Base-by-base conservation (phyloP, 2,888 invertebrate genomes). In the Crioceris asparagi region DNA sequence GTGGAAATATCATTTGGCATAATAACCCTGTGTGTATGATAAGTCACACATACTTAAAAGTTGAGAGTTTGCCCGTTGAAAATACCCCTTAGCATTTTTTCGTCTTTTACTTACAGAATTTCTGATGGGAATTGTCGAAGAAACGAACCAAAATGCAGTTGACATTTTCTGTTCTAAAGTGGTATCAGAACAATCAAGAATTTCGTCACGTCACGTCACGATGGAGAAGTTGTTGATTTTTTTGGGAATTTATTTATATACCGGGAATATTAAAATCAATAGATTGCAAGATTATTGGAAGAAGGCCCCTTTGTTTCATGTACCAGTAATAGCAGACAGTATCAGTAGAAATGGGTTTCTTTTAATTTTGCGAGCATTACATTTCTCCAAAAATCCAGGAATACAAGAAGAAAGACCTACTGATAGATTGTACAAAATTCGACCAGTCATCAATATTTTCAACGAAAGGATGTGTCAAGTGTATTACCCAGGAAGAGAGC, bases 371-470 rank as follows among this genome's bases (percentile, higher is more conserved):
- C 32, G 32, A 12, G 16, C 17, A 10, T 6, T 32, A 18, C 32
- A 18, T 32, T 32, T 32, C 18, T 17, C 16, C 17, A 4, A 21
- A 17, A 32, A 32, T 29, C 29, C 35, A 29, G 19, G 19, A 16
- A 17, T 3, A 3, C 14, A 12, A 12, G 35, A 35, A 26, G 17
- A 31, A 18, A 32, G 12, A 36, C 21, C 26, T 27, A 17, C 21
- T 11, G 41, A 45, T 29, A 27, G 36, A 15, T 32, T 43, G 16
- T 38, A 36, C 23, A 59, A 61, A 54, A 54, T 60, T 29, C 45
- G 47, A 14, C 48, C 50, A 17, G 18, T 62, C 10, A 39, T 62
- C 11, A 53, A 59, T 40, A 48, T 55, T n/a, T 62, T 63, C 47
- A 46, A 46, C 27, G 10, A 12, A 4, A 42, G 29, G 31, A 46